A percentile compares a stretch with the other conserved stretches of the same genome.
phyloP scores from a whole-genome alignment of 1,140 invertebrate genomes.

The Zophobas atratus region DNA sequence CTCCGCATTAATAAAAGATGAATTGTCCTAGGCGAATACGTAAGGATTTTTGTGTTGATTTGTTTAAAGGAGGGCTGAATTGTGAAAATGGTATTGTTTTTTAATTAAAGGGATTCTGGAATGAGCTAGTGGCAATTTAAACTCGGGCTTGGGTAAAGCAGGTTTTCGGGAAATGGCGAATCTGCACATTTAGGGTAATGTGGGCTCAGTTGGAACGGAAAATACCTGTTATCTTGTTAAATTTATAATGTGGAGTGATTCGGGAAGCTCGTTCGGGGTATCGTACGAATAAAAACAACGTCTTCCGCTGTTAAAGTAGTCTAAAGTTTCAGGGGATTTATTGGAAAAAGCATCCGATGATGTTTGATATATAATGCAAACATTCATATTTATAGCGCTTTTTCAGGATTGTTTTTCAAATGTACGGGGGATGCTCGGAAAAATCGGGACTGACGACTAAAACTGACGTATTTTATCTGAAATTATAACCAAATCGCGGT shows the following conservation, averaged over 20 bases:
- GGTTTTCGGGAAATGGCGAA: not conserved
- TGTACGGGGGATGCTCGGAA: too few species aligned
- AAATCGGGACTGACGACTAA: too few species aligned
- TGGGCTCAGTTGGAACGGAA: not conserved
- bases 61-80: not conserved
- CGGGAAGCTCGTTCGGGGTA: too few species aligned
- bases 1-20: slow-evolving; percentile 4
- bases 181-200: not conserved
- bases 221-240: not conserved
- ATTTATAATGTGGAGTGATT: not conserved
- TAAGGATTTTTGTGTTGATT: not conserved
- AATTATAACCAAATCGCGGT: too few species aligned
- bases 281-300: not conserved
- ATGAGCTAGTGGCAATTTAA: not conserved
- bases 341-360: too few species aligned
- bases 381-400: too few species aligned
- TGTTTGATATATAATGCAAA: too few species aligned
- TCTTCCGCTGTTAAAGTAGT: not conserved
- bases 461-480: too few species aligned
- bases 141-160: not conserved
- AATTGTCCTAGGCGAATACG: not conserved
- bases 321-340: not conserved
- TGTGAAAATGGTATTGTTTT: not conserved
- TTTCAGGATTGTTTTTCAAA: too few species aligned
- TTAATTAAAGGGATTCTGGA: not conserved